Conservation (phyloP, 2,113 vertebrate species). For the Pteronura brasiliensis region DNA sequence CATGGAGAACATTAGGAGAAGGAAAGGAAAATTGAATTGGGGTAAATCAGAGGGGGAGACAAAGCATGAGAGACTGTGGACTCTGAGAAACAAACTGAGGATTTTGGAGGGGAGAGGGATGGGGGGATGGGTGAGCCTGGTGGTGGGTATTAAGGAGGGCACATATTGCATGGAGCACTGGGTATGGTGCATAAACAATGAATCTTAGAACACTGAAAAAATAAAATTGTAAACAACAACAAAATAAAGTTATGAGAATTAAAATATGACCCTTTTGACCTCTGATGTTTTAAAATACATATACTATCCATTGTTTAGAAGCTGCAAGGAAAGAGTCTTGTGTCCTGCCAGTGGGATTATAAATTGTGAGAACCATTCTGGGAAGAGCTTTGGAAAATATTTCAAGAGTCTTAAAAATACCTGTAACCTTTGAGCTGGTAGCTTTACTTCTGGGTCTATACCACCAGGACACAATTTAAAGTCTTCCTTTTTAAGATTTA, state of each 20-base stretch:
- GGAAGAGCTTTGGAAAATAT: background rate
- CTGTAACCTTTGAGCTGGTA: background rate
- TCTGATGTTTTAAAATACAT: background rate
- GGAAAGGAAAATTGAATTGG: no score
- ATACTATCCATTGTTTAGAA: background rate
- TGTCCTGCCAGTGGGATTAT: background rate
- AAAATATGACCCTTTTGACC: background rate
- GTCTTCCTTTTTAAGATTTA: background rate
- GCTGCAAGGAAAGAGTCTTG: background rate
- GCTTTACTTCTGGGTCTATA: background rate
- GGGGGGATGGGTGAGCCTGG: no score
- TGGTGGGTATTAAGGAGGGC: no score
- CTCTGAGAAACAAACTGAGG: no score
- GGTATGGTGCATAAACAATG: no score
- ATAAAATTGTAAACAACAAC: no score
- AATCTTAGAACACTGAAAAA: no score
- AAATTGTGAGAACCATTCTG: background rate
- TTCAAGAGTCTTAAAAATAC: constrained; percentile 3
- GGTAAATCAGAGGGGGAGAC: no score
- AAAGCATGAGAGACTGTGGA: no score
- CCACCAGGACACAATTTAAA: background rate
- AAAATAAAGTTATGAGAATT: background rate
- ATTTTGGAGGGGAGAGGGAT: no score
- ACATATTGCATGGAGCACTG: no score
- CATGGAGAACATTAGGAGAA: no score